Conservation (phyloP, 1,140 invertebrate genomes). For the Paraescarpia echinospica region DNA sequence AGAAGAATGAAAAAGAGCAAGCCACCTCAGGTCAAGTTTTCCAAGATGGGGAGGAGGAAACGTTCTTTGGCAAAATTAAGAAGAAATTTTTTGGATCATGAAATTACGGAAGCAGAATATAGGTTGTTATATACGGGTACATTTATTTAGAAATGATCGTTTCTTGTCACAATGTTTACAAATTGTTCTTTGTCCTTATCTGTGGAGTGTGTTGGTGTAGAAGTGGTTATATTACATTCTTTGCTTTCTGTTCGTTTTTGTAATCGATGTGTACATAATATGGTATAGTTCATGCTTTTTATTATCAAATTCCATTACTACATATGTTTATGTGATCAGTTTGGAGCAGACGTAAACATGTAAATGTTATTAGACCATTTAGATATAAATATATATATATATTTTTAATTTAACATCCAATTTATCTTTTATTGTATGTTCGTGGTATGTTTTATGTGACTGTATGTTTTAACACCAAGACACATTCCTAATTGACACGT, state of each 20-base stretch:
- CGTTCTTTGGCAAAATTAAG: slow-evolving; percentile 29
- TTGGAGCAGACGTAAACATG: background rate
- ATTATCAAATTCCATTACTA: background rate
- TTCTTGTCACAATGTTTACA: background rate
- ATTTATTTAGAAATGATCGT: background rate
- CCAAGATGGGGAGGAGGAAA: slow-evolving; percentile 29
- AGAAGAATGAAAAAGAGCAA: slow-evolving; percentile 23
- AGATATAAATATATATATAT: too few species aligned
- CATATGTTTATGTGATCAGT: background rate
- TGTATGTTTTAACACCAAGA: too few species aligned
- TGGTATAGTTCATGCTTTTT: background rate
- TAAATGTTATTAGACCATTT: background rate
- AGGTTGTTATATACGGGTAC: background rate
- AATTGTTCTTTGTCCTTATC: background rate
- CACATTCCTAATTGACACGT: too few species aligned
- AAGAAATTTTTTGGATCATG: slow-evolving; percentile 25
- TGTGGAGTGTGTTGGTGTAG: background rate
- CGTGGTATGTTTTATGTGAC: too few species aligned
- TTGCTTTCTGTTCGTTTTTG: background rate
- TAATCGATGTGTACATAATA: background rate
- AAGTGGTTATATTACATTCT: background rate
- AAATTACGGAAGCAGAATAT: background rate
- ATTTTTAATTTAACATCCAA: too few species aligned
- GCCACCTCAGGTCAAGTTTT: slow-evolving; percentile 21
- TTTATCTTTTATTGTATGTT: too few species aligned